Evolutionary conservation across 2,888 invertebrate species (phyloP), one percentile per base, ranked within the genome.

Genomic region (Agrypnus murinus): DNA sequence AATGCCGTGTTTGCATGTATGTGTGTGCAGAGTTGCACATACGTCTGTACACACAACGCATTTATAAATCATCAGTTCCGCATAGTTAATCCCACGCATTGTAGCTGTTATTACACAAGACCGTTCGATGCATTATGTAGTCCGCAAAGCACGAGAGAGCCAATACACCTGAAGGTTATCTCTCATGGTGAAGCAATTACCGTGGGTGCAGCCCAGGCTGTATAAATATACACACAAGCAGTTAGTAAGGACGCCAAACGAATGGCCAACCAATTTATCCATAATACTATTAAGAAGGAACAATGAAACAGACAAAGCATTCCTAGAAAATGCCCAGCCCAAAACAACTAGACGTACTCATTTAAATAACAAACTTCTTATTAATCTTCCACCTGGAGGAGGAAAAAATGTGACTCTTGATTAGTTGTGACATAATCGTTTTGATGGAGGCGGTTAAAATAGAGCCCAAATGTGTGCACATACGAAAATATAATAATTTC

Each of bases 61-160:
- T 63, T 46, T 48, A 58, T 63, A 71, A 71, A 59, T 53, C 55
- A 62, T 63, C 67, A 67, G 71, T 72, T 72, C 72, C 72, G 72
- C 72, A 72, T 72, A 64, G 65, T 60, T 60, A 72, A 68, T 60
- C 72, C 66, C 60, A 65, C 67, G 64, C 67, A 46, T 17, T 55
- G 53, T 62, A 53, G 45, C 43, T 64, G 63, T 67, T 57, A 25
- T 5, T 3, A 63, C 58, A 63, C 50, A 57, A 67, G 45, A 40
- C 32, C 43, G 65, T 36, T 17, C 43, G 65, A 31, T 68, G 62
- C 62, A 65, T 50, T 62, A 55, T 53, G 53, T 55, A 50, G 48
- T 31, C 25, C 53, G 62, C n/a, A n/a, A n/a, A n/a, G n/a, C 67
- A 34, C 36, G 58, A 53, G 58, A 53, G 45, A 34, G 50, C 57